Conservation (phyloP, 1,140 invertebrate species). For the Cotesia glomerata region DNA sequence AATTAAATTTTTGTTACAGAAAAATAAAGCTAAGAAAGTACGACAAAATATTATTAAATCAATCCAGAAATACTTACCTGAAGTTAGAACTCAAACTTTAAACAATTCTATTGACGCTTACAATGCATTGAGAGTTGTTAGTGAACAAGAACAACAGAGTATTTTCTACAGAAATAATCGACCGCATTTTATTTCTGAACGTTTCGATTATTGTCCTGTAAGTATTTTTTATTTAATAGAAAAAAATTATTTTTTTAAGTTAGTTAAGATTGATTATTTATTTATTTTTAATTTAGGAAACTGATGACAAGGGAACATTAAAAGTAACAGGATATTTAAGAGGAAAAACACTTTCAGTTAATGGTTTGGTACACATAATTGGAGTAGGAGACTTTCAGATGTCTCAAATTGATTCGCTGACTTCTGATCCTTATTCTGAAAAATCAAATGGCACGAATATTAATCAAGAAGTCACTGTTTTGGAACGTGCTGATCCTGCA, state of each 20-base stretch:
- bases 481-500: slow-evolving; percentile 71
- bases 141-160: slow-evolving; percentile 78
- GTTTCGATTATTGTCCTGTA: slow-evolving; percentile 67
- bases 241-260: too few species aligned
- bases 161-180: slow-evolving; percentile 79
- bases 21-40: slow-evolving; percentile 61
- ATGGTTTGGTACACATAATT: slow-evolving; percentile 87
- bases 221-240: slow-evolving; percentile 2
- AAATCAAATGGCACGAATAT: slow-evolving; percentile 46
- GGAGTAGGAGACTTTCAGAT: slow-evolving; percentile 94
- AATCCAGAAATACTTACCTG: slow-evolving; percentile 79
- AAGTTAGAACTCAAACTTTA: slow-evolving; percentile 80
- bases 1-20: slow-evolving; percentile 28
- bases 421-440: slow-evolving; percentile 77
- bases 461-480: slow-evolving; percentile 55
- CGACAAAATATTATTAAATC: slow-evolving; percentile 75
- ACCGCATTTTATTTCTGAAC: slow-evolving; percentile 82
- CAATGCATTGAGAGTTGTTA: slow-evolving; percentile 79
- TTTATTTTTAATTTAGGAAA: slow-evolving; percentile 27
- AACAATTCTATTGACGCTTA: slow-evolving; percentile 80
- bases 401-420: slow-evolving; percentile 75
- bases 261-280: background rate
- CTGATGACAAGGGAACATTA: slow-evolving; percentile 70
- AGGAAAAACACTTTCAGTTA: slow-evolving; percentile 81
- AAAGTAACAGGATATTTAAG: slow-evolving; percentile 86